Conservation (phyloP, 53 echinoderm and acorn worm species). For the Apostichopus leukothele region DNA sequence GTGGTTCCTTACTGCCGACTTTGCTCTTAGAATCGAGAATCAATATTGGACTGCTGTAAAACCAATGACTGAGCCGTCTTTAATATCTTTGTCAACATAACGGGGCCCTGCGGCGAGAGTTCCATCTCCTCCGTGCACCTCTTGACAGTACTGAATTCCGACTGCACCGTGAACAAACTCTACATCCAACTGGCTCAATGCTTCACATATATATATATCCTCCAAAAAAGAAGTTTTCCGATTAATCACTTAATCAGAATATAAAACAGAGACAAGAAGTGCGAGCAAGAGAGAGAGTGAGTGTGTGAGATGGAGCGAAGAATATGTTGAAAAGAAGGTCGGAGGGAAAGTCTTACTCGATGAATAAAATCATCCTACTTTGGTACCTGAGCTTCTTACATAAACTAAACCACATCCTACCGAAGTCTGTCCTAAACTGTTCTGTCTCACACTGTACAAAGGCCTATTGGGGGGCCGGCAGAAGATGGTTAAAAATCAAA, state of each 20-base stretch:
- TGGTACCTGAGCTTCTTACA: no score
- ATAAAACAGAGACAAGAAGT: neutral
- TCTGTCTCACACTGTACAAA: neutral
- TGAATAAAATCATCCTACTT: no score
- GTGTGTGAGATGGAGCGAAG: no score
- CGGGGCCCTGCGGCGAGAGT: neutral
- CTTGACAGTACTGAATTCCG: neutral
- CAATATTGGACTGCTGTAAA: constrained; percentile 40
- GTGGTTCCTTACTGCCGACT: constrained; percentile 23
- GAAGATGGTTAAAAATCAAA: neutral
- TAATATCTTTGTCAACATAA: constrained; percentile 38
- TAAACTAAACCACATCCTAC: no score
- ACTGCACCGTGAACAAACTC: no score
- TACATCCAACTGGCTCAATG: no score
- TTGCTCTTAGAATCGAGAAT: constrained; percentile 6
- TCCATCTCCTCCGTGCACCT: neutral
- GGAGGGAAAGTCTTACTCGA: no score
- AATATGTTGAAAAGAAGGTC: no score
- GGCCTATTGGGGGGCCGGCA: neutral
- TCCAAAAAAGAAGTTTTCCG: neutral
- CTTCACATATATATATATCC: neutral
- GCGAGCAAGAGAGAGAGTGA: no score
- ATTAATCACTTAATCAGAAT: neutral
- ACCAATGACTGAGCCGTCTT: constrained; percentile 27
- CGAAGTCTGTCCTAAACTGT: neutral